A percentile compares a stretch with the other conserved stretches of the same genome.
phyloP scores from a whole-genome alignment of 64 coral and sea anemone genomes.

The Porites australiensis region DNA sequence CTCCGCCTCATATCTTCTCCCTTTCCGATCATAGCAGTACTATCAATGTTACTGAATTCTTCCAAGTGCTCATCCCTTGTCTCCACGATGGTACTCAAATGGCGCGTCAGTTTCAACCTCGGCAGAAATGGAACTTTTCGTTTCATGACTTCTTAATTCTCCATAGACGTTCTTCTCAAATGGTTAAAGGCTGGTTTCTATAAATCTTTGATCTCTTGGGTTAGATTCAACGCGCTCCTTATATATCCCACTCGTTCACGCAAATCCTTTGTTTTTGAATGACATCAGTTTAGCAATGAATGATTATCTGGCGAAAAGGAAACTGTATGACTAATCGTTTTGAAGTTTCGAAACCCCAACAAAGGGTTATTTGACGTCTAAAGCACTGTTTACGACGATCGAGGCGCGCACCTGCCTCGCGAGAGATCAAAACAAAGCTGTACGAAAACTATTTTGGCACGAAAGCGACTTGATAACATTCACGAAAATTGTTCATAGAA shows the following conservation, averaged over 20 bases:
- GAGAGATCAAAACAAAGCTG: background rate
- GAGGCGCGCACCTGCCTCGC: background rate
- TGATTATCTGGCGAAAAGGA: background rate
- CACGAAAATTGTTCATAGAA: too few relatives aligned
- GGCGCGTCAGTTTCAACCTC: slow-evolving; percentile 9
- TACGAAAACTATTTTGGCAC: background rate
- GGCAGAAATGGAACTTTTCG: slow-evolving; percentile 14
- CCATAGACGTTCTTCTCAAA: too few relatives aligned
- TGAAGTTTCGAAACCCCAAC: background rate
- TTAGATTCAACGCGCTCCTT: background rate
- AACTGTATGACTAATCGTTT: background rate
- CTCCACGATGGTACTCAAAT: slow-evolving; percentile 45
- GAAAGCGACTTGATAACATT: too few relatives aligned
- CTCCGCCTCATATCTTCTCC: background rate
- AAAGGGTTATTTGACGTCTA: background rate
- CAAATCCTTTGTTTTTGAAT: background rate
- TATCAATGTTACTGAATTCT: background rate
- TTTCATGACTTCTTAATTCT: background rate
- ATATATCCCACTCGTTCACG: background rate
- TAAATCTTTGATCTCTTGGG: background rate
- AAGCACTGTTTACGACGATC: background rate
- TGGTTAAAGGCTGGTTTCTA: background rate
- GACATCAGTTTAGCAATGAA: background rate
- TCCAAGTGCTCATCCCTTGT: slow-evolving; percentile 11
- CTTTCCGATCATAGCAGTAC: background rate